Evolutionary conservation across 2,113 vertebrate species (phyloP), one percentile per base, ranked within the genome.

Genomic region (Physeter macrocephalus): DNA sequence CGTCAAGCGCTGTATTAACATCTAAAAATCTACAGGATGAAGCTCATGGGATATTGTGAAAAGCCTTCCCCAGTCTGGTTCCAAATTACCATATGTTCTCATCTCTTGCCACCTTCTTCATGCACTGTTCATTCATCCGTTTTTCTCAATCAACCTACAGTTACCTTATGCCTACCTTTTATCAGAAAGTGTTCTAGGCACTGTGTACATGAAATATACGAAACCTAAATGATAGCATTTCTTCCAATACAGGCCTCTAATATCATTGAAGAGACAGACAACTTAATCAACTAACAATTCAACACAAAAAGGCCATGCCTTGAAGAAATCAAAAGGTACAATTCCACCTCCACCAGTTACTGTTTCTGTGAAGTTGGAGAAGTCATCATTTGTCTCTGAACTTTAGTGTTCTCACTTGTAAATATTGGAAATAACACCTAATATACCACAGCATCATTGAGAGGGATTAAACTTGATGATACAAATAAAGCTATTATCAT

Each of bases 401-500:
- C 36, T n/a, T 91, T 66, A 29, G 36, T 52, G 10, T 89, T 92
- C 82, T 92, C 41, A 49, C 41, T 25, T 36, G n/a, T 41, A 93
- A 94, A 87, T 83, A 72, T 78, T 89, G 86, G 77, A 94, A 95
- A 29, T 92, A 78, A 49, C 29, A 78, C 27, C 46, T 83, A 49
- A 69, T 13, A 78, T 52, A 41, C 72, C 54, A 85, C 43, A 81
- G 39, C 31, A 61, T 93, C 72, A 49, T 34, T 43, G n/a, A 93
- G 39, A 82, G 10, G 20, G 12, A 93, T 92, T 89, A 78, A 93
- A 77, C 61, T 62, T 34, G 61, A 61, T 61, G 61, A 69, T 88
- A 95, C 59, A 69, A 90, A 90, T 88, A 88, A 85, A 86, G 9
- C 43, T 88, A 92, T 84, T 74, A 89, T 67, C 78, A 95, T 89